Percentiles rank a stretch among this genome's conserved stretches.
Conservation (phyloP, 1,140 invertebrate genomes). For the Ephestia elutella region DNA sequence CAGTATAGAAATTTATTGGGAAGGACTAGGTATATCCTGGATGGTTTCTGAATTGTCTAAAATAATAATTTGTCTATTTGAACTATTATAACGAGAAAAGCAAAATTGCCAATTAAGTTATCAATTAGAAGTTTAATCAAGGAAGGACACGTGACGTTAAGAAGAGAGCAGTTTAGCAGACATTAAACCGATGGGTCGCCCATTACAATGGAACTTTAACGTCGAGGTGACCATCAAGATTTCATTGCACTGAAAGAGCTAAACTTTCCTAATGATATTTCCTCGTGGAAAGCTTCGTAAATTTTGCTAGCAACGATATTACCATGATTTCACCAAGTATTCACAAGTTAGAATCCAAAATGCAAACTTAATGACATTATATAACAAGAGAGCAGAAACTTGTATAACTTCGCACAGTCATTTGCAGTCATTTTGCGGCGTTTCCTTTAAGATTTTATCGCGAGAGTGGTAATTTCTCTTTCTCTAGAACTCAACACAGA, state of each 20-base stretch:
- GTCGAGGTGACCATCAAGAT: neutral
- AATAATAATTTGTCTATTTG: no score
- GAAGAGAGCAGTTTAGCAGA: neutral
- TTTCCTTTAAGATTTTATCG: slow-evolving; percentile 28
- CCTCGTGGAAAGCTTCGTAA: neutral
- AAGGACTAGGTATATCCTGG: no score
- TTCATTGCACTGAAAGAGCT: slow-evolving; percentile 1
- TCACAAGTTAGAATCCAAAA: slow-evolving; percentile 9
- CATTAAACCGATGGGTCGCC: neutral
- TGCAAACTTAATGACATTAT: slow-evolving; percentile 18
- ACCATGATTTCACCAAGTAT: slow-evolving; percentile 1
- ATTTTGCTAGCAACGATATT: neutral
- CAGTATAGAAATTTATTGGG: no score
- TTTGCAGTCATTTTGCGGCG: slow-evolving; percentile 22
- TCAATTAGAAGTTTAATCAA: neutral
- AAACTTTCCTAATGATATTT: slow-evolving; percentile 2
- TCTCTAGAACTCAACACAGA: slow-evolving; percentile 19
- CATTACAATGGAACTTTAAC: slow-evolving; percentile 5
- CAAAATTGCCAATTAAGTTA: neutral
- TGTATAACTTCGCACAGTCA: slow-evolving; percentile 19
- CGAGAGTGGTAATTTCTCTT: slow-evolving; percentile 27
- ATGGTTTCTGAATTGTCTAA: no score
- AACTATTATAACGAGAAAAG: neutral
- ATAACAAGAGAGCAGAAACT: slow-evolving; percentile 26
- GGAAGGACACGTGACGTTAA: neutral